Base-by-base conservation (phyloP, 2,888 invertebrate species). In the Xylota segnis region DNA sequence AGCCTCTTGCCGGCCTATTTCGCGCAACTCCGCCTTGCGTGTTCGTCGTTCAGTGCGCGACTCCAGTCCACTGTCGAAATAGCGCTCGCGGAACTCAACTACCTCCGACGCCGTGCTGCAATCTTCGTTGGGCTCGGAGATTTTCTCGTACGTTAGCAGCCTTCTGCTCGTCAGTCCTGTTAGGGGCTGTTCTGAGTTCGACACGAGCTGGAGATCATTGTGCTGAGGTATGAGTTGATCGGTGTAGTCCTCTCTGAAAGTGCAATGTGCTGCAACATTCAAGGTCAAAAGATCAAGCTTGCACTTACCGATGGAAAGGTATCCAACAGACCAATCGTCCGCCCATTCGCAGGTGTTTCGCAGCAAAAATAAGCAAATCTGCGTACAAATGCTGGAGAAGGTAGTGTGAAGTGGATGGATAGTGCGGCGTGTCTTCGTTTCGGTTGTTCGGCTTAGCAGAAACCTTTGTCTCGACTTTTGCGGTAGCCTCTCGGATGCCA, bases 291-390 rank as follows among this genome's bases (percentile, higher is more conserved):
- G n/a, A 34, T 23, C 56, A 2, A 0, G n/a, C 91, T 3, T n/a
- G 14, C 16, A 61, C 76, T 76, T 88, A 96, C 96, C 97, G 95
- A 87, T 96, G 96, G 43, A 98, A 94, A 29, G 99, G 99, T 89
- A 98, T 95, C 99, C 99, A 99, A 93, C 96, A 98, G 0, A 99
- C 98, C 16, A 99, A 93, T 87, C 97, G 93, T 0, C 98, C 96
- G 5, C 95, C 95, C 5, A 96, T 87, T 88, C 93, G 94, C 74
- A 99, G 93, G 91, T 96, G 95, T 65, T 93, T 93, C 0, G 96
- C 96, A 0, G 98, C 95, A 92, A 99, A 98, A 89, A 94, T 93
- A 47, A 99, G 92, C 58, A 99, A 93, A 92, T 99, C 99, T 63
- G 93, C 93, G 90, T 96, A 97, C 37, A 99, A 95, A 87, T 96